phyloP scores from a whole-genome alignment of 2,113 vertebrate genomes.

The Terrapene triunguis region DNA sequence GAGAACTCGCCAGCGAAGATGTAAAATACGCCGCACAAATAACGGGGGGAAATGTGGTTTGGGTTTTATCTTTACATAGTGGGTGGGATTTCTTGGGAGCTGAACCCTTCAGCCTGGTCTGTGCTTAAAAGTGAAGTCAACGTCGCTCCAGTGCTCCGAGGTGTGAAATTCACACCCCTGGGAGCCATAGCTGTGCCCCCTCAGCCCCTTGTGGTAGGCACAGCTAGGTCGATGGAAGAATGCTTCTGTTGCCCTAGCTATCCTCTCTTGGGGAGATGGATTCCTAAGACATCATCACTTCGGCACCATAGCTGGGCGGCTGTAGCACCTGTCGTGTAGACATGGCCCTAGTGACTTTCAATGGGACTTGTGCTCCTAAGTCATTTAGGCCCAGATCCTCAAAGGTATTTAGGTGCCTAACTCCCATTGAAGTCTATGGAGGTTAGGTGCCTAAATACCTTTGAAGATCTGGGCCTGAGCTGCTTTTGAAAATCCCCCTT shows the following conservation, averaged over 20 bases:
- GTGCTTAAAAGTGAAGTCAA: too few species aligned
- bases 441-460: not conserved
- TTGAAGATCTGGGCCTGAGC: not conserved
- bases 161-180: too few species aligned
- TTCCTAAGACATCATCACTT: not conserved
- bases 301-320: too few species aligned
- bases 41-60: rapidly evolving
- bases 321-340: not conserved
- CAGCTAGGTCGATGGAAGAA: not conserved
- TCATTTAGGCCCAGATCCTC: not conserved
- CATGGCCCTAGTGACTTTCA: rapidly evolving
- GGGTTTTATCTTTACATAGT: not conserved
- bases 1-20: not conserved
- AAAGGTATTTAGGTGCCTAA: not conserved
- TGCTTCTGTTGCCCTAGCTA: not conserved
- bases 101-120: rapidly evolving
- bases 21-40: not conserved
- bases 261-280: not conserved
- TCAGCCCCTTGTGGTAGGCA: too few species aligned
- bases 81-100: not conserved
- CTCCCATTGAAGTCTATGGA: not conserved
- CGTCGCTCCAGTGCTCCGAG: too few species aligned
- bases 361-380: not conserved
- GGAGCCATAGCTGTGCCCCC: too few species aligned
- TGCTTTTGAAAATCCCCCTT: not conserved